Conservation (phyloP, 2,113 vertebrate genomes). For the Actenoides hombroni region DNA sequence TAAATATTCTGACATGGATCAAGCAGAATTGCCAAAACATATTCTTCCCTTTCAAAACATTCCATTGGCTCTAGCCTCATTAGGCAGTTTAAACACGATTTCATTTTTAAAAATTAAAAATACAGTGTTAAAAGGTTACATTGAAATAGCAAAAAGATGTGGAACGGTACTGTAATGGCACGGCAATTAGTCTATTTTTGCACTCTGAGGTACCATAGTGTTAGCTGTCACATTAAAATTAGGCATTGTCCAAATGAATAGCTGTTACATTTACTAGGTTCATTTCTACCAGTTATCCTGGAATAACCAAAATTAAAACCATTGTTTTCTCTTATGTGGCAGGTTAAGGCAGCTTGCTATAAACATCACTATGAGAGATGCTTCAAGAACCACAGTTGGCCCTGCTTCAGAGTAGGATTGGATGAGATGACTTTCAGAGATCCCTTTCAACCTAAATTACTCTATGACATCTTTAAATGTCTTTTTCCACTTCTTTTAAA, state of each 20-base stretch:
- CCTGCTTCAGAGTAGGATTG: background rate
- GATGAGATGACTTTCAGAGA: background rate
- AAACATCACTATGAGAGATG: background rate
- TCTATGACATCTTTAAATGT: background rate
- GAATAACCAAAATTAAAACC: background rate
- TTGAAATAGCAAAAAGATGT: background rate
- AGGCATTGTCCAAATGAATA: background rate
- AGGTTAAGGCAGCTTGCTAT: background rate
- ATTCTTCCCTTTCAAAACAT: conserved; percentile 61
- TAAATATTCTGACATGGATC: conserved; percentile 59
- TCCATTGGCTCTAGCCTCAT: conserved; percentile 16
- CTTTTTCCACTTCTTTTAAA: background rate
- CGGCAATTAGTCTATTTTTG: background rate
- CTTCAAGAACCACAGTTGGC: background rate
- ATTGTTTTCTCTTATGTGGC: background rate
- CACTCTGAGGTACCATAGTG: background rate
- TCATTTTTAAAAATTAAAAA: conserved; percentile 31
- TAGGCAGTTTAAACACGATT: background rate
- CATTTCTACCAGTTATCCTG: background rate
- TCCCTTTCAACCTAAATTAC: background rate
- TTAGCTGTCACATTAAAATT: background rate
- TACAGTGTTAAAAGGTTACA: background rate
- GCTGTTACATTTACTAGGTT: background rate
- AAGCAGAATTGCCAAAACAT: conserved; percentile 49
- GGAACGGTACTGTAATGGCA: background rate